Conservation (phyloP, 2,888 invertebrate species). For the Chrysomela aeneicollis region DNA sequence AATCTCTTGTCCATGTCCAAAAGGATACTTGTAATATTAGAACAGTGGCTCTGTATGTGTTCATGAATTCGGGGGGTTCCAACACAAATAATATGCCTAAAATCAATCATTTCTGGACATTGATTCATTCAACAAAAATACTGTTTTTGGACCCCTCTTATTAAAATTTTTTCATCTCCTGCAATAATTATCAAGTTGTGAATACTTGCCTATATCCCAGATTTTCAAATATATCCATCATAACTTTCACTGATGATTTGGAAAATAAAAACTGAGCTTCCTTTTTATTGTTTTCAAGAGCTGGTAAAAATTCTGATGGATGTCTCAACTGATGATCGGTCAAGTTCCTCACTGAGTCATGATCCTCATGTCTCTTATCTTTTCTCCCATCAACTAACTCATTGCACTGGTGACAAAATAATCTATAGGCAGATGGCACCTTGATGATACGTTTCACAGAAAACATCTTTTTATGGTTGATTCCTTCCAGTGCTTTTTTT, state of each 20-base stretch:
- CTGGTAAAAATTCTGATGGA: constrained; percentile 74
- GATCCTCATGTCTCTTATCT: constrained; percentile 64
- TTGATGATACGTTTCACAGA: constrained; percentile 64
- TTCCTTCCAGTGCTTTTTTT: constrained; percentile 60
- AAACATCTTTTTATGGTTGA: constrained; percentile 66
- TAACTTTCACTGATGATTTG: constrained; percentile 69
- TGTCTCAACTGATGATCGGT: constrained; percentile 67
- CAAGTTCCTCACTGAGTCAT: constrained; percentile 65
- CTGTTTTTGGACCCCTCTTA: no score
- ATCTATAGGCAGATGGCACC: constrained; percentile 61
- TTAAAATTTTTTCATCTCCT: no score
- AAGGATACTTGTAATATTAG: constrained; percentile 69
- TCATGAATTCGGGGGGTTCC: constrained; percentile 87
- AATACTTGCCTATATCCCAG: constrained; percentile 66
- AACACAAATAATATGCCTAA: constrained; percentile 80
- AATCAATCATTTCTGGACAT: background rate
- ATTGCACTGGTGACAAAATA: constrained; percentile 73
- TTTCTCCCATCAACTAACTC: constrained; percentile 61
- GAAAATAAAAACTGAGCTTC: constrained; percentile 92
- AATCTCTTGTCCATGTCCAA: constrained; percentile 84
- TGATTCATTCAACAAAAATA: no score
- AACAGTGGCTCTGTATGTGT: constrained; percentile 62
- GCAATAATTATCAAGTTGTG: no score
- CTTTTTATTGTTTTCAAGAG: constrained; percentile 76
- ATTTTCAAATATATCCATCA: constrained; percentile 69